Percentiles rank a stretch among this genome's conserved stretches.
phyloP scores from a whole-genome alignment of 1,140 invertebrate species.

The Drosophila subpulchrella region DNA sequence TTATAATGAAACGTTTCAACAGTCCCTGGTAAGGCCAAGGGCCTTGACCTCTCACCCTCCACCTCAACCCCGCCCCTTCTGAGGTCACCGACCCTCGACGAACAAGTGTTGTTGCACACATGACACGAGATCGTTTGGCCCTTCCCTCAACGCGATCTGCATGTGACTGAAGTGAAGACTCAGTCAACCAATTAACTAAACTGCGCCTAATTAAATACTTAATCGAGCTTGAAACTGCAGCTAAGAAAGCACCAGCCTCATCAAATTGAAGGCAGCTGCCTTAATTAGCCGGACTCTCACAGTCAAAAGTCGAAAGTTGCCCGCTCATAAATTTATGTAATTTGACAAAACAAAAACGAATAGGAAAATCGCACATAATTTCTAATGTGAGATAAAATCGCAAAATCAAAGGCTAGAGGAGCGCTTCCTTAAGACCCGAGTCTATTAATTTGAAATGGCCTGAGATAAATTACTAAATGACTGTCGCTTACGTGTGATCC shows the following conservation, averaged over 20 bases:
- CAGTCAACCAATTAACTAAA: conserved; percentile 67
- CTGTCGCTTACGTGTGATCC: conserved; percentile 81
- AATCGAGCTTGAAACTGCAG: conserved; percentile 73
- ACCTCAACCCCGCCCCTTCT: neutral
- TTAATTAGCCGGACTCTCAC: conserved; percentile 77
- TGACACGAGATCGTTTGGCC: conserved; percentile 12
- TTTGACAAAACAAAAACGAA: conserved; percentile 59
- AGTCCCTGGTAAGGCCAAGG: neutral
- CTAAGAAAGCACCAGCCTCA: conserved; percentile 7
- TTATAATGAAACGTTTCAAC: too few relatives aligned
- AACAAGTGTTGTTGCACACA: conserved; percentile 31
- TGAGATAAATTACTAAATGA: conserved; percentile 81
- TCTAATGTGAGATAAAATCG: conserved; percentile 71
- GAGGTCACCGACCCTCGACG: conserved; percentile 16
- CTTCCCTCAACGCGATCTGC: conserved; percentile 46
- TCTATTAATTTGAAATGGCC: conserved; percentile 81
- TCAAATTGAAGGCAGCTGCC: conserved; percentile 35
- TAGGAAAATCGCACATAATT: conserved; percentile 66
- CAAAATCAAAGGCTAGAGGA: conserved; percentile 52
- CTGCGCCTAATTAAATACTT: conserved; percentile 72
- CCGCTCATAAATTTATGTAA: conserved; percentile 74
- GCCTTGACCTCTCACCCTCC: neutral
- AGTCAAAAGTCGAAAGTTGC: conserved; percentile 26
- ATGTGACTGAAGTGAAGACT: conserved; percentile 25
- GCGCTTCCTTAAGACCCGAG: conserved; percentile 16